These are phyloP conservation scores for Heliothis virescens DNA, from an alignment of 1,140 invertebrate species.

Conservation along the genomic window DNA sequence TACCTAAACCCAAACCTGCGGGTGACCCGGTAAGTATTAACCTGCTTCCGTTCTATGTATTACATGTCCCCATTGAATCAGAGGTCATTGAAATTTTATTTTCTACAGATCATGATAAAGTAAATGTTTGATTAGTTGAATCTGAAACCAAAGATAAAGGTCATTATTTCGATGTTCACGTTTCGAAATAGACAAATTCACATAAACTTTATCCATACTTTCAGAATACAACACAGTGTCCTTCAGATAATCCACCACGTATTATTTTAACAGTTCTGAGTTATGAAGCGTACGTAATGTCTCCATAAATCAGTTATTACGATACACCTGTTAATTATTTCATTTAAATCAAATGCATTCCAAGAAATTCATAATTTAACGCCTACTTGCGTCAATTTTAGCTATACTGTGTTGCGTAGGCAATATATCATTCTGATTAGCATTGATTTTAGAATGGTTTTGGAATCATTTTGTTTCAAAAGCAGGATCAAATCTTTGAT, in stretches of 20 bases:
- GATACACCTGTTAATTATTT: constrained; percentile 39
- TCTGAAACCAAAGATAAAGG: too few relatives aligned
- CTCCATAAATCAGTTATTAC: constrained; percentile 20
- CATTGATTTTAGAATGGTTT: too few relatives aligned
- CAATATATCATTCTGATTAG: constrained; percentile 22
- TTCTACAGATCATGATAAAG: too few relatives aligned
- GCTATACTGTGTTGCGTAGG: constrained; percentile 6
- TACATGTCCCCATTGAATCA: constrained; percentile 15
- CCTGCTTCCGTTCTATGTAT: constrained; percentile 40
- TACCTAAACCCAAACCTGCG: constrained; percentile 55
- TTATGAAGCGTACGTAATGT: constrained; percentile 14
- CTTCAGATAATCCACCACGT: not conserved
- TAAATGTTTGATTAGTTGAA: too few relatives aligned
- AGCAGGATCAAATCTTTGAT: too few relatives aligned
- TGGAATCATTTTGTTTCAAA: too few relatives aligned
- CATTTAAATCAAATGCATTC: constrained; percentile 38
- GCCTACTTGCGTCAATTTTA: constrained; percentile 12
- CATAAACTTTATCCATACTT: not conserved
- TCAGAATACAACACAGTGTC: not conserved
- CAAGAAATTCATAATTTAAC: constrained; percentile 37
- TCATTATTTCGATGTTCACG: too few relatives aligned
- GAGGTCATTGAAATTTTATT: constrained; percentile 57
- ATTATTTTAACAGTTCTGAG: constrained; percentile 13
- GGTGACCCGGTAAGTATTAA: constrained; percentile 68
- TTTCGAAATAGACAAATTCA: not conserved